Evolutionary conservation across 2,888 invertebrate species (phyloP).

Genomic region (Drosophila neoperkinsi): DNA sequence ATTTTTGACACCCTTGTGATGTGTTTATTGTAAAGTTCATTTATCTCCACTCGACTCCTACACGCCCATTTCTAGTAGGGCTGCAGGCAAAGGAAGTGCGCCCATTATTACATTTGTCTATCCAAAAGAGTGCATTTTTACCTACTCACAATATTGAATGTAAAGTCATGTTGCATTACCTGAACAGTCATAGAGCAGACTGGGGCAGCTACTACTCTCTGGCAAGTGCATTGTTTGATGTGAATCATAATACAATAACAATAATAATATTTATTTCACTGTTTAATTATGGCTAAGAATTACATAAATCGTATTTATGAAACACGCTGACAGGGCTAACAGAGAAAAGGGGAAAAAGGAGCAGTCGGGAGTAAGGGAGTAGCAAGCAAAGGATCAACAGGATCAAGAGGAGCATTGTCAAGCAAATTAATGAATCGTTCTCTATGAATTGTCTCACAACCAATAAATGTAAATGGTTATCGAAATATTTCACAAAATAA

Average conservation of each 20-base stretch:
- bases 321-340: background rate
- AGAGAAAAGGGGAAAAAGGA: background rate
- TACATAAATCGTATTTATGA: background rate
- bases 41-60: slow-evolving; percentile 45
- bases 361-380: background rate
- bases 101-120: slow-evolving; percentile 10
- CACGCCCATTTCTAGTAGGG: slow-evolving; percentile 58
- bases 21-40: slow-evolving; percentile 64
- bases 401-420: background rate
- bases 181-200: background rate
- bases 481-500: background rate
- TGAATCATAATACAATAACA: background rate
- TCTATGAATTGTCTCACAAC: background rate
- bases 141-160: background rate
- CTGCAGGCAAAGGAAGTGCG: slow-evolving; percentile 35
- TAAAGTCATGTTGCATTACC: background rate
- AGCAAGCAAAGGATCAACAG: background rate
- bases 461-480: background rate
- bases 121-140: background rate
- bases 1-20: slow-evolving; percentile 69
- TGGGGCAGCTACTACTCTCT: background rate
- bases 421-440: background rate
- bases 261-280: background rate
- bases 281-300: background rate
- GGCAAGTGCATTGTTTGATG: background rate